These are phyloP conservation scores for Phragmatobia fuliginosa DNA, from an alignment of 2,888 invertebrate species.

Conservation along the genomic window DNA sequence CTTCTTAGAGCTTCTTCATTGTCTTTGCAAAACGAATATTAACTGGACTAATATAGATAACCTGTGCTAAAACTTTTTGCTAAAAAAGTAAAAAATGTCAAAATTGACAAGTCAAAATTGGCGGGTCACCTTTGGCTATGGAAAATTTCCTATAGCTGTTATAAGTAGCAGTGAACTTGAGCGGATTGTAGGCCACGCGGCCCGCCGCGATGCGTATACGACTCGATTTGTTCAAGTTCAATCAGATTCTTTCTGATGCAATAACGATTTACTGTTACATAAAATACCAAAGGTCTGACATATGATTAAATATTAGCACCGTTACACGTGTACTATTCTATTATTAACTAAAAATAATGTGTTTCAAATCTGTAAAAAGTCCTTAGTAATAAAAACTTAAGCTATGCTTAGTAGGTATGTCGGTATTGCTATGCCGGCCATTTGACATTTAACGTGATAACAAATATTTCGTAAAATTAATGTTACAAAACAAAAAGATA, in stretches of 20 bases:
- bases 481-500: constrained; percentile 56
- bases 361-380: not conserved
- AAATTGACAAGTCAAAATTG: constrained; percentile 4
- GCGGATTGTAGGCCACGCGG: not conserved
- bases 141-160: constrained; percentile 13
- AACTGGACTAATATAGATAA: not conserved
- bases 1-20: not conserved
- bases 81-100: constrained; percentile 1
- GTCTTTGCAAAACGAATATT: not conserved
- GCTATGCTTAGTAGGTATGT: not conserved
- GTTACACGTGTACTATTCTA: not conserved
- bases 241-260: constrained; percentile 35
- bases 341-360: not conserved
- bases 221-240: constrained; percentile 16
- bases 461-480: constrained; percentile 24
- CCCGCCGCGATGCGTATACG: not conserved
- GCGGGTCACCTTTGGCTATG: not conserved
- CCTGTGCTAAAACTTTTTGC: too few species aligned
- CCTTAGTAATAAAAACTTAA: not conserved
- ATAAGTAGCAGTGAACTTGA: constrained; percentile 16
- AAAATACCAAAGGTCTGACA: constrained; percentile 4
- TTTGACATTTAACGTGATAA: constrained; percentile 25
- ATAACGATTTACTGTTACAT: constrained; percentile 42
- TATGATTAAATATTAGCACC: not conserved
- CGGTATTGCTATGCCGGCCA: constrained; percentile 26